These are phyloP conservation scores for Drosophila mulleri DNA, from an alignment of 2,888 invertebrate species.

Conservation along the genomic window DNA sequence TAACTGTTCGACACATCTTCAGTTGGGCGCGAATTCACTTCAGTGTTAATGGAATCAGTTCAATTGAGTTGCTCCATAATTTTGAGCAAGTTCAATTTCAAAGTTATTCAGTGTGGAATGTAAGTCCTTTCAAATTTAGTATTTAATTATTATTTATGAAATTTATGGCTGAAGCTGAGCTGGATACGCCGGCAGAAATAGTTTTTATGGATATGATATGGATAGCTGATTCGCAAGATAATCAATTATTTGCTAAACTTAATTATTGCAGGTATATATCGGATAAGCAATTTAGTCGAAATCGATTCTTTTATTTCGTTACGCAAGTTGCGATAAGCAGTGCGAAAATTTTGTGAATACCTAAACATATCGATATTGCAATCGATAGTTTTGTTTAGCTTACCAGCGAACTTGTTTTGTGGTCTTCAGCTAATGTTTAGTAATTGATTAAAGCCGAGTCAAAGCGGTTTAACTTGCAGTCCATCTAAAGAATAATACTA, in stretches of 20 bases:
- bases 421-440: slow-evolving; percentile 29
- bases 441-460: slow-evolving; percentile 33
- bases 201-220: no score
- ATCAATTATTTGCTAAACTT: background rate
- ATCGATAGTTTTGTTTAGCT: slow-evolving; percentile 8
- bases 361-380: slow-evolving; percentile 21
- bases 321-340: background rate
- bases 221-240: background rate
- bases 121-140: background rate
- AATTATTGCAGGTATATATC: background rate
- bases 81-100: background rate
- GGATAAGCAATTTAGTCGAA: fast-evolving
- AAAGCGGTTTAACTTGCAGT: slow-evolving; percentile 30
- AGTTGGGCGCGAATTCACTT: slow-evolving; percentile 14
- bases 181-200: background rate
- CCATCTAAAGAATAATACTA: background rate
- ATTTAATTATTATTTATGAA: background rate
- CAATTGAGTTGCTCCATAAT: background rate
- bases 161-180: background rate
- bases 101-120: background rate
- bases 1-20: slow-evolving; percentile 25
- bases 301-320: background rate
- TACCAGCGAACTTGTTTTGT: slow-evolving; percentile 17
- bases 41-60: slow-evolving; percentile 7
- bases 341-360: background rate